phyloP scores from a whole-genome alignment of 2,888 invertebrate genomes.

The Azorinus chamasolen region DNA sequence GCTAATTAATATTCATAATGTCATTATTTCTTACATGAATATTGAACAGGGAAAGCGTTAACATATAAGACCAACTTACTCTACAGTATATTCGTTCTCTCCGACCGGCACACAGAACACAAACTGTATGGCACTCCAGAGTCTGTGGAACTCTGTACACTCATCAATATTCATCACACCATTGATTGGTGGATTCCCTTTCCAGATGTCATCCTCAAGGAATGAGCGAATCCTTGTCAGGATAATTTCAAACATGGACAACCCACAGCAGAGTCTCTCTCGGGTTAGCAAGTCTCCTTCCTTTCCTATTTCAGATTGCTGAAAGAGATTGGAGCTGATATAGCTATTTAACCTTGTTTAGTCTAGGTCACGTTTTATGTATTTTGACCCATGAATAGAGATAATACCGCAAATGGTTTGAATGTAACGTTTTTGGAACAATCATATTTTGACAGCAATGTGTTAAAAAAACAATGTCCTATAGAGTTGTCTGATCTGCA shows the following conservation, averaged over 20 bases:
- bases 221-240: conserved; percentile 94
- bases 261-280: conserved; percentile 98
- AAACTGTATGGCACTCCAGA: conserved; percentile 99
- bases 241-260: conserved; percentile 98
- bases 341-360: no score
- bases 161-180: conserved; percentile 99
- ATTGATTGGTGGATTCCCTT: conserved; percentile 93
- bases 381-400: no score
- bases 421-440: no score
- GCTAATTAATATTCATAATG: no score
- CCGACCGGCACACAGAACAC: conserved; percentile 99
- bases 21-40: no score
- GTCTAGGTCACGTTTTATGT: no score
- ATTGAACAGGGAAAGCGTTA: no score
- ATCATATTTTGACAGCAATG: no score
- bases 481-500: no score
- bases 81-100: conserved; percentile 98
- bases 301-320: conserved; percentile 97
- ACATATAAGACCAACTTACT: conserved; percentile 89
- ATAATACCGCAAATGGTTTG: no score
- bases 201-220: conserved; percentile 91
- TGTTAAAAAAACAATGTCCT: no score
- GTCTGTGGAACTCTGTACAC: conserved; percentile 96
- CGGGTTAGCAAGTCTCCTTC: conserved; percentile 98
- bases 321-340: no score